Base-by-base conservation (phyloP, 2,797 vertebrate genomes). In the Dromococcyx pavoninus region DNA sequence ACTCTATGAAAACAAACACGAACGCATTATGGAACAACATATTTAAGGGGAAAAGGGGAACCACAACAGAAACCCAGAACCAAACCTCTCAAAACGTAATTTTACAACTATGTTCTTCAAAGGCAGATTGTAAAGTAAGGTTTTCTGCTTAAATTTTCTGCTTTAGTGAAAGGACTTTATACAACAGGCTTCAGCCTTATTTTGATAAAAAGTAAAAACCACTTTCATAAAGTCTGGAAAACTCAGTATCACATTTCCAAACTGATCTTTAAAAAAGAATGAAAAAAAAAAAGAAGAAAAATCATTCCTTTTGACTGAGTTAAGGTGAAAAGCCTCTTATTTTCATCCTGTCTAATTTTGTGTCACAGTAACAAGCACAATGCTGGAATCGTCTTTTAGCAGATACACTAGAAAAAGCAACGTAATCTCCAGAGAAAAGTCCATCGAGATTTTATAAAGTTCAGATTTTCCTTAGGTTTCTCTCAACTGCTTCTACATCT, bases 51-150 rank as follows among this genome's bases (percentile, higher is more conserved):
- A 61, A 8, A 8, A 17, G 10, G 6, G 17, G 16, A 51, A 50
- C 3, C 18, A 50, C 24, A 35, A 39, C 7, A 44, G 39, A 28
- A 53, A 2, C 2, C 10, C 14, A 4, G 5, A 24, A 33, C 3
- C 13, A 78, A 70, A 74, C 0, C 0, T 6, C 17, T 62, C 27
- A 53, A 79, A 48, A 57, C 0, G 0, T 7, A 21, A 58, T 41
- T 74, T 48, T 4, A 32, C 74, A 70, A 43, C 32, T 39, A 23
- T 11, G 27, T 33, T 54, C 9, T 24, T 66, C 33, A 37, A 32
- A 69, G 32, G 41, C 11, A 21, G 11, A 57, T 17, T 39, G 17
- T 46, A 77, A 77, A 57, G 67, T 23, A 62, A 35, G 4, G 25
- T 43, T 5, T 56, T 58, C 37, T 67, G 10, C 23, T 48, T 30